Base-by-base conservation (phyloP, 2,113 vertebrate species). In the Haliaeetus leucogaster region DNA sequence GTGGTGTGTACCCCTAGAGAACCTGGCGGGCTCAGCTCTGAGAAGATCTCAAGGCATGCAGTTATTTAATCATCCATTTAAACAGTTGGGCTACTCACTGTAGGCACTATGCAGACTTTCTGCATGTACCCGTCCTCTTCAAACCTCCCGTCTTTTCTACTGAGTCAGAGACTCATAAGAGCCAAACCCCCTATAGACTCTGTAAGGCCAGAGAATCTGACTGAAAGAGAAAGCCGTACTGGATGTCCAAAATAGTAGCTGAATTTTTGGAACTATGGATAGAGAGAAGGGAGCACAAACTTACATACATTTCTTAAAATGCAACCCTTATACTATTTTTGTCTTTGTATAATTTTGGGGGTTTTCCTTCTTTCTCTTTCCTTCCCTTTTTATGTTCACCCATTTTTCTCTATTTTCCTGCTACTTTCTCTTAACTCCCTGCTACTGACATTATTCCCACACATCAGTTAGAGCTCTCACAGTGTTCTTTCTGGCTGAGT, bases 1-100 rank as follows among this genome's bases (percentile, higher is more conserved):
- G 29, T 29, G 13, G 2, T 11, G 25, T 36, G 29, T 26, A 30
- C 10, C 45, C 36, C 21, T 52, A 58, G 58, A 40, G 16, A 79
- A 77, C 25, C 55, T 34, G 53, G 7, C 0, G 0, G n/a, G 30
- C 65, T 86, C 45, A 18, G 34, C 19, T 66, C 22, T 53, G 40
- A 65, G 72, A 73, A 48, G 25, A 25, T 15, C 7, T 5, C 16
- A 62, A 45, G 34, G 34, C 55, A 52, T 52, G 27, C 3, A 10
- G 18, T 58, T 82, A 19, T 50, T 78, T 84, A 87, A 73, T 47
- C 34, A 80, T 14, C 38, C 10, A 10, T 73, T 89, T 77, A 73
- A 76, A 53, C 9, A 63, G 14, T 15, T 5, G 1, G 29, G 32
- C 20, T 47, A 8, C 48, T 79, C 48, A 6, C 26, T 72, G 58